Evolutionary conservation across 1,140 invertebrate species (phyloP), one percentile per base, ranked within the genome.

Genomic region (Tyrophagus putrescentiae): DNA sequence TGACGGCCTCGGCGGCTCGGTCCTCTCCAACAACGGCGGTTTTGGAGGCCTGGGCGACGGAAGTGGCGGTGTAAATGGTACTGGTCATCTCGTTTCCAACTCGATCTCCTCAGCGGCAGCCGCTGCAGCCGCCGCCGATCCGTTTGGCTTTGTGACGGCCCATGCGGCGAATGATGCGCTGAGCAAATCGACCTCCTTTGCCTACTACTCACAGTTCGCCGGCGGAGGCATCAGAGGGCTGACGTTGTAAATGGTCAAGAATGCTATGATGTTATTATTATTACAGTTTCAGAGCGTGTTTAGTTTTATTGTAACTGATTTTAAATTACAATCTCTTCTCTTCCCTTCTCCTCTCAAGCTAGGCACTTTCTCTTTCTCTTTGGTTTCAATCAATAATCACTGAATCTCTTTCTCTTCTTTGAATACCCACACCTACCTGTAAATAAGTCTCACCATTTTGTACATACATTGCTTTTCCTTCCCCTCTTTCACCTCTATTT

Each of bases 141-240:
- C 52, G 25, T 54, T 54, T 31, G 52, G 52, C 21, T 54, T 54
- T 33, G 52, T 54, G 9, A 31, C 52, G 7, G 52, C 52, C n/a
- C n/a, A n/a, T 11, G 52, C 52, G 3, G 25, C 13, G 9, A 31
- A 54, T 29, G 25, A 54, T 25, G 52, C 11, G 2, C 27, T 54
- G 25, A 54, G 31, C 21, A 64, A 64, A 13, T 39, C 63, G 11
- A n/a, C n/a, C n/a, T 42, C 60, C 16, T 64, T 62, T 18, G 62
- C 62, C 21, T 64, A 62, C n/a, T 5, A 60, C 4, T 60, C 60
- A 33, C 62, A 61, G 23, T 65, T 65, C 21, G 31, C 54, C 0
- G 18, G 57, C 13, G n/a, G n/a, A n/a, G 61, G 50, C 7, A 45
- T 63, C 34, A 29, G 64, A 5, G 53, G 60, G 7, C 32, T 61